Evolutionary conservation across 2,797 vertebrate genomes (phyloP).

Genomic region (Mormyrus proboscirostris): DNA sequence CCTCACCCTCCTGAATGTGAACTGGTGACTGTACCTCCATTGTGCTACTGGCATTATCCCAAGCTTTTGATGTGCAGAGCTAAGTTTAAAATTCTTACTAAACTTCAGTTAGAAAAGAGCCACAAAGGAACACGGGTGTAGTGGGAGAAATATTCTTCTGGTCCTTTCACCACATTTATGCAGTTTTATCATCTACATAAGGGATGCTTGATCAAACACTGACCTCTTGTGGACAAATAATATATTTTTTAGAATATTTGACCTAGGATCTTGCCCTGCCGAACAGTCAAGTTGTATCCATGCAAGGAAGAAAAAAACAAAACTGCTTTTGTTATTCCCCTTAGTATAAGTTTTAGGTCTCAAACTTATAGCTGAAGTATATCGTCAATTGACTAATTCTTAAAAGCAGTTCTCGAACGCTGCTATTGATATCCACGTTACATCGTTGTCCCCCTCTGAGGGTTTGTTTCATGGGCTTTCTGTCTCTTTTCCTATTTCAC

Average conservation of each 20-base stretch:
- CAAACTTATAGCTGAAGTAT: background rate
- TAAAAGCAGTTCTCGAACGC: background rate
- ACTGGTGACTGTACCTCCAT: background rate
- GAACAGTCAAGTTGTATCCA: background rate
- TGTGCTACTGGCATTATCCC: background rate
- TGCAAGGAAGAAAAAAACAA: background rate
- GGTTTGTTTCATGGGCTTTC: background rate
- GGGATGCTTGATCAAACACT: background rate
- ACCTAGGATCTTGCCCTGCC: background rate
- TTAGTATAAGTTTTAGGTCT: background rate
- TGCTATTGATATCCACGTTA: background rate
- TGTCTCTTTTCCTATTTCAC: background rate
- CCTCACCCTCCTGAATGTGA: background rate
- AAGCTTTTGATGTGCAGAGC: background rate
- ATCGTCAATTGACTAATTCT: no score
- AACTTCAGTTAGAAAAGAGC: background rate
- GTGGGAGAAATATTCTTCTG: background rate
- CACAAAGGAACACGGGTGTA: background rate
- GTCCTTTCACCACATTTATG: background rate
- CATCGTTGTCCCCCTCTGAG: background rate
- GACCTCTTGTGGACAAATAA: slow-evolving; percentile 1
- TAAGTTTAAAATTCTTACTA: background rate
- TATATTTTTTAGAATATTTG: background rate
- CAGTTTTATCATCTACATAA: background rate
- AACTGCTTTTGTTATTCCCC: background rate